Conservation (phyloP, 2,888 invertebrate species). For the Melanargia galathea region DNA sequence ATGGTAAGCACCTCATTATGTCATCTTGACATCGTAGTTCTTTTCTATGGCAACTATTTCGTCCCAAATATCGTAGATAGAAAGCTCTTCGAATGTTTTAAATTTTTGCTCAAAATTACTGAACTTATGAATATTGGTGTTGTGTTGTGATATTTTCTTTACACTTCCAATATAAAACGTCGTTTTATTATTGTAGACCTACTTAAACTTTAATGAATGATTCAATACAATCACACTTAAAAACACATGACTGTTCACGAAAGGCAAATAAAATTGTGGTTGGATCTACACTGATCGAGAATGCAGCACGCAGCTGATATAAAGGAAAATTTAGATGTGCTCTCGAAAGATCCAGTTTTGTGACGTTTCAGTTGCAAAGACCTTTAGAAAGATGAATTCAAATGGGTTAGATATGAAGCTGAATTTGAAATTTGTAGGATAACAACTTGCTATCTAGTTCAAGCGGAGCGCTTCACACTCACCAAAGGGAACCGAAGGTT, state of each 20-base stretch:
- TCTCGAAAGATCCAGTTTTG: slow-evolving; percentile 19
- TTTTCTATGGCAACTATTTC: slow-evolving; percentile 30
- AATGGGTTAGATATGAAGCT: slow-evolving; percentile 28
- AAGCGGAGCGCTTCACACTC: slow-evolving; percentile 28
- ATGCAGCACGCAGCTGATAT: neutral
- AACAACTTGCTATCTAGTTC: slow-evolving; percentile 29
- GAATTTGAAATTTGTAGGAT: slow-evolving; percentile 34
- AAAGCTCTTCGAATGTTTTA: slow-evolving; percentile 17
- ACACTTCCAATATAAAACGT: no score
- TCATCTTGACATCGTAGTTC: slow-evolving; percentile 34
- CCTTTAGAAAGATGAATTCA: slow-evolving; percentile 28
- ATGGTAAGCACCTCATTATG: slow-evolving; percentile 43
- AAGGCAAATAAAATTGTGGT: neutral
- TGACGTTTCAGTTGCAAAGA: slow-evolving; percentile 20
- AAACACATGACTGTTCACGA: no score
- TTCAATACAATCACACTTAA: no score
- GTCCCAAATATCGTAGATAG: slow-evolving; percentile 23
- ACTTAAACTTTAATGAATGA: no score
- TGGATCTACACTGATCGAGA: neutral
- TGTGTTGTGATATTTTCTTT: neutral
- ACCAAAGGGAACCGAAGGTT: neutral
- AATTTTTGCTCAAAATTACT: neutral
- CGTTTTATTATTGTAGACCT: no score
- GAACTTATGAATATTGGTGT: neutral
- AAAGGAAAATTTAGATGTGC: slow-evolving; percentile 15